phyloP scores from a whole-genome alignment of 2,797 vertebrate species.

The Diceros bicornis region DNA sequence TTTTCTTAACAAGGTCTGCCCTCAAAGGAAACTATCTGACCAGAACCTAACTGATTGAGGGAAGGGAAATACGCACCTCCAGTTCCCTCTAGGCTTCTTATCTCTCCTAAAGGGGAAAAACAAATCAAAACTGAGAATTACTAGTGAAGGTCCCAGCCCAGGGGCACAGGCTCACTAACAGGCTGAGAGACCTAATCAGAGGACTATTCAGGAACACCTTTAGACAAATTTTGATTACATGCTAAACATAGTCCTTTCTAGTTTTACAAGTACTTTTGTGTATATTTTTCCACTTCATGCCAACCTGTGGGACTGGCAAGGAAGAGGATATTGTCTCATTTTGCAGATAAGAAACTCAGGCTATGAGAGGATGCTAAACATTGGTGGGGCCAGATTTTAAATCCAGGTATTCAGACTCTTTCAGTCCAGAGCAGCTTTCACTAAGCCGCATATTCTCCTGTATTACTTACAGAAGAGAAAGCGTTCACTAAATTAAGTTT shows the following conservation, averaged over 20 bases:
- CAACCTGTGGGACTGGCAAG: background rate
- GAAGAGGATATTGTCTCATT: background rate
- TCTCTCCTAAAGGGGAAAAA: background rate
- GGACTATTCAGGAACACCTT: background rate
- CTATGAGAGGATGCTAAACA: background rate
- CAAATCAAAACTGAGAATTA: background rate
- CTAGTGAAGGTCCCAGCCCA: background rate
- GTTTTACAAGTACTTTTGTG: constrained; percentile 42
- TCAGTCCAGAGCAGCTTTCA: background rate
- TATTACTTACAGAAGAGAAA: background rate
- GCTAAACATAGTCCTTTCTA: constrained; percentile 52
- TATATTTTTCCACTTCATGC: background rate
- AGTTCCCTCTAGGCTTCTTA: background rate
- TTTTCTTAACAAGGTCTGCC: background rate
- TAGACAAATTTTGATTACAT: constrained; percentile 17
- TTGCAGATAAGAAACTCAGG: background rate
- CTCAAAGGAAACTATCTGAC: background rate
- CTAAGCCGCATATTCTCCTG: background rate
- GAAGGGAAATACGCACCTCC: background rate
- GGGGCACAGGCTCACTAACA: background rate
- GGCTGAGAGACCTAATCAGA: background rate
- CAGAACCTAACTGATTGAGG: background rate
- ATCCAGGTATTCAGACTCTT: background rate
- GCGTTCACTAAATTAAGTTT: background rate
- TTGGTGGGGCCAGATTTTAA: background rate